Evolutionary conservation across 1,140 invertebrate species (phyloP).

Genomic region (Plodia interpunctella): DNA sequence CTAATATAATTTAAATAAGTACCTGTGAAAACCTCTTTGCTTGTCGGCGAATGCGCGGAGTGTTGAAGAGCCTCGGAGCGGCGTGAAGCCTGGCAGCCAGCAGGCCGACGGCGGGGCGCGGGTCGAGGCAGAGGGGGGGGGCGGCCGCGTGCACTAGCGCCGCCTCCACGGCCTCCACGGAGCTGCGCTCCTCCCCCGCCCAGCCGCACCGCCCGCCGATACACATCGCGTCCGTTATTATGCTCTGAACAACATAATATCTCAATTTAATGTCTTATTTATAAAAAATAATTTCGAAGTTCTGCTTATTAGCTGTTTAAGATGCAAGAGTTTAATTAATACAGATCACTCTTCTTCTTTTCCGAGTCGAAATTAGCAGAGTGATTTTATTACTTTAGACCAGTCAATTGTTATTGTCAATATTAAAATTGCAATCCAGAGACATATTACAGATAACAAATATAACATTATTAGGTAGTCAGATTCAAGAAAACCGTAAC

Average conservation of each 20-base stretch:
- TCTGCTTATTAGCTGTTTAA: too few species aligned
- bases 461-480: too few species aligned
- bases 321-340: too few species aligned
- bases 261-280: too few species aligned
- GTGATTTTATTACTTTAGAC: too few species aligned
- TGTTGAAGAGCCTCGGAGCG: slow-evolving; percentile 85
- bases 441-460: too few species aligned
- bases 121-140: slow-evolving; percentile 91
- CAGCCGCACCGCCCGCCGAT: slow-evolving; percentile 82
- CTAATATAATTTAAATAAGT: slow-evolving; percentile 8
- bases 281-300: too few species aligned
- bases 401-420: too few species aligned
- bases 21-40: slow-evolving; percentile 86
- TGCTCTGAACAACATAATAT: slow-evolving; percentile 77
- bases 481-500: too few species aligned
- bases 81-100: slow-evolving; percentile 85
- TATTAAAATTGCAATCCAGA: too few species aligned
- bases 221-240: slow-evolving; percentile 85
- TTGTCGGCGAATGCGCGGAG: slow-evolving; percentile 84
- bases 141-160: slow-evolving; percentile 89
- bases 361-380: too few species aligned
- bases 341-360: too few species aligned
- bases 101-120: slow-evolving; percentile 87
- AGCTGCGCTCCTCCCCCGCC: slow-evolving; percentile 87
- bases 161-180: slow-evolving; percentile 89